Evolutionary conservation across 2,888 invertebrate species (phyloP), one percentile per base, ranked within the genome.

Genomic region (Pollenia amentaria): DNA sequence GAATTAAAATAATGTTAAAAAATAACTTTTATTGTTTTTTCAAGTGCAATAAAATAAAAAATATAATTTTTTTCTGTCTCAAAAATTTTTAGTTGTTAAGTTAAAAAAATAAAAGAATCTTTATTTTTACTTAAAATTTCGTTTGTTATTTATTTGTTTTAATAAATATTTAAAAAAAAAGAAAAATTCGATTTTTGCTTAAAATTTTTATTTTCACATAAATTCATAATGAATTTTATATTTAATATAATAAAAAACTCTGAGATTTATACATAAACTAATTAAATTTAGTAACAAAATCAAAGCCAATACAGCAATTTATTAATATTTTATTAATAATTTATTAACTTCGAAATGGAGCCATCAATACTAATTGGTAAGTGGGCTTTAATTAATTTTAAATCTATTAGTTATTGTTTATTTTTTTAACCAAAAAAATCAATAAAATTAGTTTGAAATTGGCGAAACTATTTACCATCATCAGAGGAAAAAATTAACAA

Each of bases 301-400:
- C 38, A 53, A 29, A 70, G 40, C 42, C 40, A 77, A 29, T 29
- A 18, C 42, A 48, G 48, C 18, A 64, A 70, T n/a, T n/a, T 65
- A n/a, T 62, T 14, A 48, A 64, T 75, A 73, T 46, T 21, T 21
- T 70, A 46, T 70, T 60, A 60, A 72, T 40, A 60, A 29, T 29
- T 29, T 69, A 64, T 46, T 42, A n/a, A 48, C 42, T 16, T 21
- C 42, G 79, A 69, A 40, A 87, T 87, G 87, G 87, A 87, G 65
- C 87, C 87, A 77, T 87, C 87, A 84, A 84, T 87, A 72, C 77
- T 87, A 72, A 87, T 87, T 84, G 87, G 87, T 87, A 87, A 87
- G 87, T 87, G 8, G 3, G n/a, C 11, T 0, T 8, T 16, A 10
- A 53, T 53, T 40, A 64, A 51, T 53, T 16, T 55, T 55, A 51